Conservation (phyloP, 1,140 invertebrate species). For the Uloborus diversus region DNA sequence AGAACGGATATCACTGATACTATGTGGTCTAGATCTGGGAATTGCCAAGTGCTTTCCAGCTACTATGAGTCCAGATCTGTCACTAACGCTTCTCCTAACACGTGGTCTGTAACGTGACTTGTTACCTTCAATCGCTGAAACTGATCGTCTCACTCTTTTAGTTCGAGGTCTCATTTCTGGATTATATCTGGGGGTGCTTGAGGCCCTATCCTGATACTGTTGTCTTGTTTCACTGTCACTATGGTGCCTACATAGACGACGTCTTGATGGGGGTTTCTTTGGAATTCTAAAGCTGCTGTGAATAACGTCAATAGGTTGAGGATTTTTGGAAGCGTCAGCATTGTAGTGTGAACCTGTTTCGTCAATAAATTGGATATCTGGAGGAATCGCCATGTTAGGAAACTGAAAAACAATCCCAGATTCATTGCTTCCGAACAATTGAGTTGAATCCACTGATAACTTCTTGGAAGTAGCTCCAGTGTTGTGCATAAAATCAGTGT, state of each 20-base stretch:
- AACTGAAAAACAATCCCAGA: background rate
- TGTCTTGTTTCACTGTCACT: conserved; percentile 32
- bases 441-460: too few species aligned
- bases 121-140: conserved; percentile 32
- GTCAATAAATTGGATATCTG: conserved; percentile 3
- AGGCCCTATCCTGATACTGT: background rate
- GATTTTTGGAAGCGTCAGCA: too few species aligned
- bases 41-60: conserved; percentile 20
- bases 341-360: background rate
- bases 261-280: background rate
- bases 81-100: conserved; percentile 45
- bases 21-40: conserved; percentile 1
- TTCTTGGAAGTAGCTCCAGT: too few species aligned
- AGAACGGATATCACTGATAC: conserved; percentile 1
- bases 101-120: conserved; percentile 3
- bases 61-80: conserved; percentile 20
- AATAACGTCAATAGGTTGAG: background rate
- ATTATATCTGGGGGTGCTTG: background rate
- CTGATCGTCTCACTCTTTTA: conserved; percentile 7
- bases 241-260: conserved; percentile 26
- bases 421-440: background rate
- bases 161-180: background rate
- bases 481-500: too few species aligned
- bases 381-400: conserved; percentile 12
- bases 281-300: conserved; percentile 29